Conservation (phyloP, 2,888 invertebrate species). For the Sisyra terminalis region DNA sequence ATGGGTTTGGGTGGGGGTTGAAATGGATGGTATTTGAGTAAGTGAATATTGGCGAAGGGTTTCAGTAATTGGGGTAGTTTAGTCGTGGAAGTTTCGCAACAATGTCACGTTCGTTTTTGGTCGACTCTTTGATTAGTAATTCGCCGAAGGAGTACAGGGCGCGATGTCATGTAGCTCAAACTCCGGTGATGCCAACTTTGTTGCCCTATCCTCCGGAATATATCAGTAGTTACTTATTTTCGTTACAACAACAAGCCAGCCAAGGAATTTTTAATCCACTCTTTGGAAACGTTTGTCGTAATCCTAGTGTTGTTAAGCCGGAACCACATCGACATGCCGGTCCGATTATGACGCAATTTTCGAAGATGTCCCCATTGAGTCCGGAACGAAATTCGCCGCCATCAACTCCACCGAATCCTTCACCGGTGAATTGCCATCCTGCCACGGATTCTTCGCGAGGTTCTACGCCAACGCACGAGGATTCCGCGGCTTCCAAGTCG, state of each 20-base stretch:
- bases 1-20: no score
- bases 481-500: slow-evolving; percentile 5
- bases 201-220: slow-evolving; percentile 48
- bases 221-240: slow-evolving; percentile 44
- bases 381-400: slow-evolving; percentile 10
- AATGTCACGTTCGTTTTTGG: slow-evolving; percentile 70
- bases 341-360: no score
- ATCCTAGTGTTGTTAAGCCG: slow-evolving; percentile 4
- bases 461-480: slow-evolving; percentile 30
- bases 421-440: slow-evolving; percentile 14
- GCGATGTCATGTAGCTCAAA: slow-evolving; percentile 26
- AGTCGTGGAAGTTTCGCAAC: slow-evolving; percentile 19
- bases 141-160: slow-evolving; percentile 27
- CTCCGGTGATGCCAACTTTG: slow-evolving; percentile 28
- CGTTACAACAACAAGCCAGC: slow-evolving; percentile 24
- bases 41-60: no score
- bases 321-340: slow-evolving; percentile 5
- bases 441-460: slow-evolving; percentile 25
- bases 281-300: background rate
- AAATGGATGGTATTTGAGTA: no score
- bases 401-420: slow-evolving; percentile 12
- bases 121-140: slow-evolving; percentile 59
- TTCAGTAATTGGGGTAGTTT: no score
- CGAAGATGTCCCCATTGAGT: slow-evolving; percentile 12
- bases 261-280: slow-evolving; percentile 25